Evolutionary conservation across 2,888 invertebrate genomes (phyloP).

Genomic region (Himalopsyche japonica): DNA sequence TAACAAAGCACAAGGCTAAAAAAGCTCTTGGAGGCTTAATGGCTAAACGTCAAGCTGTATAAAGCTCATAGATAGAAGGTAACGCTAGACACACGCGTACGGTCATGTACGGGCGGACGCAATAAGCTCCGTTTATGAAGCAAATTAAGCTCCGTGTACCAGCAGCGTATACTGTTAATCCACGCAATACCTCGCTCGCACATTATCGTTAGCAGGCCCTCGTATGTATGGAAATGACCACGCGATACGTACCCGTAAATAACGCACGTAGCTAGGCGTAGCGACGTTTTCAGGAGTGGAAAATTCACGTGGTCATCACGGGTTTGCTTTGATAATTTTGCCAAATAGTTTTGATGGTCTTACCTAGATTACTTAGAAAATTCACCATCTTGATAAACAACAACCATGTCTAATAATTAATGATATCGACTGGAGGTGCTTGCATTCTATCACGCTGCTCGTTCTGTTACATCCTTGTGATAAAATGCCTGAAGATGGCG

Average conservation of each 20-base stretch:
- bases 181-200: slow-evolving; percentile 18
- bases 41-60: background rate
- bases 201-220: slow-evolving; percentile 33
- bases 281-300: background rate
- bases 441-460: too few species aligned
- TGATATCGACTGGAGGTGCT: too few species aligned
- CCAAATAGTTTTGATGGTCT: background rate
- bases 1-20: background rate
- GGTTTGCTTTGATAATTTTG: background rate
- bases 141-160: slow-evolving; percentile 25
- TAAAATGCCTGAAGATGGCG: too few species aligned
- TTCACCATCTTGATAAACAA: too few species aligned
- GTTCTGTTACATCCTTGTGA: too few species aligned
- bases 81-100: background rate
- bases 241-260: background rate
- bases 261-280: background rate
- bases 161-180: slow-evolving; percentile 19
- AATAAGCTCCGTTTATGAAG: slow-evolving; percentile 32
- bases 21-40: background rate
- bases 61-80: slow-evolving; percentile 1
- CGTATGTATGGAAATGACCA: slow-evolving; percentile 28
- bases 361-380: too few species aligned
- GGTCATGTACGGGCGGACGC: slow-evolving; percentile 5
- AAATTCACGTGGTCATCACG: background rate
- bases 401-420: too few species aligned